Evolutionary conservation across 2,888 invertebrate species (phyloP), one percentile per base, ranked within the genome.

Genomic region (Spatulosminthurus flaviceps): DNA sequence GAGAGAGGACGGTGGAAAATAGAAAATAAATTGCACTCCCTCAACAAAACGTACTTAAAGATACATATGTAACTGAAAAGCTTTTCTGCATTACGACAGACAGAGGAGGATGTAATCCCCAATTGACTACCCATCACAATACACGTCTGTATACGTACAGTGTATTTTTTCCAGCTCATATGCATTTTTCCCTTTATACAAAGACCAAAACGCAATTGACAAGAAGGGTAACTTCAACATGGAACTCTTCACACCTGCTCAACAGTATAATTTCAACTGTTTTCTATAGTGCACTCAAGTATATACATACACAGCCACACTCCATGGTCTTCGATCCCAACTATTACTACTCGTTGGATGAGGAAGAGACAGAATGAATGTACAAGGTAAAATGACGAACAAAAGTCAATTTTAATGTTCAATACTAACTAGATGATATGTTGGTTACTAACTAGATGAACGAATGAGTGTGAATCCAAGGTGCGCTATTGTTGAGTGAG

Each of bases 201-300:
- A 16, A 51, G 51, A 11, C 19, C 51, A 51, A n/a, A n/a, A 51
- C 51, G 5, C 51, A 72, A 72, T 72, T 72, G 24, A 41, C 64
- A 64, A 21, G 41, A 34, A 64, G 75, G 75, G 41, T 34, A 24
- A 51, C 72, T 51, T 72, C 26, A 72, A 72, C 75, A 64, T 41
- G 24, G 22, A 75, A 64, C 75, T 75, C 61, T 75, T 75, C 75
- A 75, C 75, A 75, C 75, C 75, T 75, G 75, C 66, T 72, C 19
- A 74, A 74, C 75, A 64, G 29, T 64, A 75, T 75, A 75, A 75
- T 75, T 72, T 72, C 24, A 22, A 24, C 60, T 75, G 22, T 75
- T 24, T 69, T 42, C 42, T 42, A n/a, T n/a, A n/a, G n/a, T n/a
- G n/a, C 43, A n/a, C 22, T 42, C 11, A n/a, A 60, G 61, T 61